Conservation (phyloP, 2,888 invertebrate species). For the Lochmaea capreae region DNA sequence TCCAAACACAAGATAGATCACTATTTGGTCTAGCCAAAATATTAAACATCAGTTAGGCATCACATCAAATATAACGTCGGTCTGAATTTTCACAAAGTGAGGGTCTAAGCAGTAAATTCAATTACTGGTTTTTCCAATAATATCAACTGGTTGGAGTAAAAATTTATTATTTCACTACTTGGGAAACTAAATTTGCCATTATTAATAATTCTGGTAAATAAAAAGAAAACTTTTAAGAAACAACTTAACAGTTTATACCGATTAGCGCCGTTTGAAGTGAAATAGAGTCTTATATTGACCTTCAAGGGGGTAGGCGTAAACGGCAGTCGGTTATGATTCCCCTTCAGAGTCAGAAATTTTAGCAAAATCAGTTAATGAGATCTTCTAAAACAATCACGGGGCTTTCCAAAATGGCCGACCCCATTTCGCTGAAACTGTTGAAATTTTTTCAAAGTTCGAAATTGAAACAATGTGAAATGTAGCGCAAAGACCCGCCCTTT, state of each 20-base stretch:
- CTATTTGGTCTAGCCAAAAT: too few species aligned
- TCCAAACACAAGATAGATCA: too few species aligned
- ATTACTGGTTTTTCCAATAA: too few species aligned
- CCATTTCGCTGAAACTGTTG: constrained; percentile 47
- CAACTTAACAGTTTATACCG: background rate
- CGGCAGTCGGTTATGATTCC: constrained; percentile 23
- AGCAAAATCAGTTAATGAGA: constrained; percentile 65
- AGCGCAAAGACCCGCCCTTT: constrained; percentile 48
- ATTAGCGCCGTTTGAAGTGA: constrained; percentile 1
- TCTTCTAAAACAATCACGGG: constrained; percentile 64
- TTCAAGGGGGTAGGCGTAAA: background rate
- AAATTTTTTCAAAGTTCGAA: constrained; percentile 53
- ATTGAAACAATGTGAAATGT: constrained; percentile 63
- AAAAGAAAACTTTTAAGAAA: background rate
- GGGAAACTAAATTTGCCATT: too few species aligned
- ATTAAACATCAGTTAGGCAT: too few species aligned
- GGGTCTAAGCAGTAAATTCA: too few species aligned
- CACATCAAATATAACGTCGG: too few species aligned
- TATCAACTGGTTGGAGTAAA: too few species aligned
- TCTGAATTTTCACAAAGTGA: too few species aligned
- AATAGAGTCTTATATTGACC: background rate
- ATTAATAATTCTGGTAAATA: background rate
- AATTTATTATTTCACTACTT: too few species aligned
- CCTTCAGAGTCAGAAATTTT: constrained; percentile 44
- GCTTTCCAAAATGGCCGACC: constrained; percentile 66